Percentiles rank a stretch among this genome's conserved stretches.
phyloP scores from a whole-genome alignment of 2,113 vertebrate genomes.

The Pithys albifrons region DNA sequence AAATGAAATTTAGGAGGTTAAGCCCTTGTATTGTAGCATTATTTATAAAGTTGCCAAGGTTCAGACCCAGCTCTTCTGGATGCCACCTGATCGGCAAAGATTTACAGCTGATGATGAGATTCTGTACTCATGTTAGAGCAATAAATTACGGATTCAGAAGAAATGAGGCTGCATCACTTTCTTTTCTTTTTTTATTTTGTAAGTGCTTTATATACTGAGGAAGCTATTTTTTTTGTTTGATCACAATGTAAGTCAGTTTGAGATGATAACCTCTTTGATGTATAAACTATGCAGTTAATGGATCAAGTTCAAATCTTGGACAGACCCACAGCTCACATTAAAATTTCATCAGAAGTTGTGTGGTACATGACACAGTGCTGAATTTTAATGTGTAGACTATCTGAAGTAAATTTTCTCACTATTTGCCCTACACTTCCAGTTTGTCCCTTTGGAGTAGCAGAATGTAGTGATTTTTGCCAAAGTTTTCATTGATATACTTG shows the following conservation, averaged over 20 bases:
- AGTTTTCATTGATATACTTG: neutral
- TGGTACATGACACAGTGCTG: neutral
- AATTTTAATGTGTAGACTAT: neutral
- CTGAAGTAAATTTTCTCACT: neutral
- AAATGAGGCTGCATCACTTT: neutral
- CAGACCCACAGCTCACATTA: accelerated
- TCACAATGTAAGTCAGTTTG: neutral
- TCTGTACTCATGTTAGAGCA: neutral
- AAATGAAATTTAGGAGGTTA: neutral
- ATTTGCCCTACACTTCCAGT: neutral
- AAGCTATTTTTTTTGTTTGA: neutral
- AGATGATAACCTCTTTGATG: neutral
- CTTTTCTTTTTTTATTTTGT: too few relatives aligned
- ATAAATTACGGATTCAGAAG: neutral
- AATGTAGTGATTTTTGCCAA: neutral
- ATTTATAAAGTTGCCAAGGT: neutral
- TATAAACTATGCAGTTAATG: neutral
- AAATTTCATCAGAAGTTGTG: neutral
- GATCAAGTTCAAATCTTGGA: neutral
- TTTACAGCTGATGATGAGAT: neutral
- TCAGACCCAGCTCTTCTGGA: neutral
- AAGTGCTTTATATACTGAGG: neutral
- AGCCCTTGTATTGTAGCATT: neutral
- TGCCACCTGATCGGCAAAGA: neutral
- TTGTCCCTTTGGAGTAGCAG: neutral